Base-by-base conservation (phyloP, 2,888 invertebrate species). In the Cerceris rybyensis region DNA sequence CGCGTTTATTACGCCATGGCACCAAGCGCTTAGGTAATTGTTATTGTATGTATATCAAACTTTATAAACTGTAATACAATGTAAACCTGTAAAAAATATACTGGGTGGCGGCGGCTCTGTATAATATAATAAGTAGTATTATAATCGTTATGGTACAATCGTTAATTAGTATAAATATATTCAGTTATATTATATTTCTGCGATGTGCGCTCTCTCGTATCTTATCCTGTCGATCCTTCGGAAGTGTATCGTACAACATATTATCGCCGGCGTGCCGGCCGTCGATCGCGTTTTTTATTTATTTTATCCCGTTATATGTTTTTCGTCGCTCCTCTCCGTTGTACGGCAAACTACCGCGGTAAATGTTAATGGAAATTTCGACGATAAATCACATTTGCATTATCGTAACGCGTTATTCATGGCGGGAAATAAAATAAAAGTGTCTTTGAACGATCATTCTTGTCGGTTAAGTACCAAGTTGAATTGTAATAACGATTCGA, bases 51-150 rank as follows among this genome's bases (percentile, higher is more conserved):
- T 91, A 92, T 92, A 92, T 92, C 91, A 92, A 92, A 92, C 90
- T 91, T 92, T 92, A 92, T 92, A 92, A 92, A 92, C 91, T 92
- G 92, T 92, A 92, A 92, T 92, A 92, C 91, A 92, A 92, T 92
- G 92, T 92, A 92, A 92, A 92, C 92, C 92, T 92, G 92, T 92
- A 92, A 92, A 92, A 92, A 92, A 92, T 92, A 92, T 92, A 92
- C 91, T 92, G 92, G 91, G 91, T 92, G 92, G 90, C 91, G 91
- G 90, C 89, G 91, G 91, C 92, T 92, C 92, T 92, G 91, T 92
- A 91, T 91, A 90, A 91, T 91, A 91, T 88, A 89, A 90, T 92
- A 91, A 91, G 89, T 92, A 91, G 89, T 92, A 91, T 91, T 90
- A 90, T 91, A 89, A 91, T 91, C 87, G 87, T 89, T 91, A 90